A percentile compares a stretch with the other conserved stretches of the same genome.
phyloP scores from a whole-genome alignment of 2,797 vertebrate species.

The Tinamus major region DNA sequence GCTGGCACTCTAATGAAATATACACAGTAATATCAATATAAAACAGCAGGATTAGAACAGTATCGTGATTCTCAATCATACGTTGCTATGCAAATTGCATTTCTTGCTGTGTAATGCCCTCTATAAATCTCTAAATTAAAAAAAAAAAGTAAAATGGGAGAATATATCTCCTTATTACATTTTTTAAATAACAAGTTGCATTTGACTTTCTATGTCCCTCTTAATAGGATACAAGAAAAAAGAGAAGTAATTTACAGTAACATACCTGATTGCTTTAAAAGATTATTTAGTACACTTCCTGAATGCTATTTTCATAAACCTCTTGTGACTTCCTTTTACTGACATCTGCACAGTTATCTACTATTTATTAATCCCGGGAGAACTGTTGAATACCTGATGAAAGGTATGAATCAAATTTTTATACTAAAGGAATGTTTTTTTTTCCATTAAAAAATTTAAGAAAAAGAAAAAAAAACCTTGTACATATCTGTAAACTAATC shows the following conservation, averaged over 20 bases:
- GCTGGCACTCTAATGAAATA: constrained; percentile 40
- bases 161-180: not conserved
- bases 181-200: not conserved
- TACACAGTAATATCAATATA: constrained; percentile 23
- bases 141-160: not conserved
- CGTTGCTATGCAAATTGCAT: constrained; percentile 41
- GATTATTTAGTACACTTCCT: not conserved
- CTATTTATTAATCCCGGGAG: not conserved
- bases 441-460: not conserved
- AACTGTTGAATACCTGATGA: not conserved
- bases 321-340: not conserved
- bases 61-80: constrained; percentile 21
- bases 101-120: constrained; percentile 34
- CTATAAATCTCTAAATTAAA: constrained; percentile 30
- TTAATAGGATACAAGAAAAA: not conserved
- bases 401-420: not conserved
- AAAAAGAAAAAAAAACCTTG: not conserved
- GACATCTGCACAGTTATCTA: not conserved
- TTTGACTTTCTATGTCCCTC: not conserved
- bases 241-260: not conserved
- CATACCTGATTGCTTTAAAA: not conserved
- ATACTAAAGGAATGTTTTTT: not conserved
- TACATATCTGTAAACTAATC: not conserved
- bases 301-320: not conserved
- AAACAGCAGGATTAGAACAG: constrained; percentile 30